Percentiles rank a stretch among this genome's conserved stretches.
These are phyloP conservation scores for Eulemur mongoz DNA, from an alignment of 2,797 vertebrate genomes.

Conservation along the genomic window DNA sequence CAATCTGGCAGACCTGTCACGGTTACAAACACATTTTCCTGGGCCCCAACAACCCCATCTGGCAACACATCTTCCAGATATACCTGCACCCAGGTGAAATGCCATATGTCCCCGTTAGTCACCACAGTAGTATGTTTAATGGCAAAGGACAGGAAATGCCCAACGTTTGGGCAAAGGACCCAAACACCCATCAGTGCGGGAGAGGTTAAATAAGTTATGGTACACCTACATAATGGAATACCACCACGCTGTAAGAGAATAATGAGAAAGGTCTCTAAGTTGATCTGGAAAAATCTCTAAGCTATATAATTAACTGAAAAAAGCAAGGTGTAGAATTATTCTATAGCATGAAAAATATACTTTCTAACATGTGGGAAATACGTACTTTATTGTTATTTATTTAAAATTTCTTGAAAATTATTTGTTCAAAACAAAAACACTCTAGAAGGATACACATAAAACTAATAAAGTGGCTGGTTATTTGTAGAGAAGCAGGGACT, in stretches of 20 bases:
- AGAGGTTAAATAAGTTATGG: not conserved
- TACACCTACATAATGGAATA: accelerated
- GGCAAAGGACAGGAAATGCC: not conserved
- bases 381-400: not conserved
- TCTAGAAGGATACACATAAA: not conserved
- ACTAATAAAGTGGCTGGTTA: not conserved
- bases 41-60: accelerated
- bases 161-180: too few species aligned
- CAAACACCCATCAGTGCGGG: not conserved
- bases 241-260: accelerated
- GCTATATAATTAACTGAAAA: not conserved
- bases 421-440: not conserved
- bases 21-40: not conserved
- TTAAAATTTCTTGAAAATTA: not conserved
- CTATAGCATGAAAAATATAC: not conserved
- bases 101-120: accelerated
- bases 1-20: not conserved
- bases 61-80: not conserved
- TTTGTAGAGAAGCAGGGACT: not conserved
- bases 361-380: not conserved
- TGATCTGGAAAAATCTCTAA: not conserved
- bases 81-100: not conserved
- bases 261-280: not conserved
- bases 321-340: not conserved
- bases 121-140: not conserved